Percentiles rank a stretch among this genome's conserved stretches.
Evolutionary conservation across 2,113 vertebrate genomes (phyloP).

Genomic region (Calypte anna): DNA sequence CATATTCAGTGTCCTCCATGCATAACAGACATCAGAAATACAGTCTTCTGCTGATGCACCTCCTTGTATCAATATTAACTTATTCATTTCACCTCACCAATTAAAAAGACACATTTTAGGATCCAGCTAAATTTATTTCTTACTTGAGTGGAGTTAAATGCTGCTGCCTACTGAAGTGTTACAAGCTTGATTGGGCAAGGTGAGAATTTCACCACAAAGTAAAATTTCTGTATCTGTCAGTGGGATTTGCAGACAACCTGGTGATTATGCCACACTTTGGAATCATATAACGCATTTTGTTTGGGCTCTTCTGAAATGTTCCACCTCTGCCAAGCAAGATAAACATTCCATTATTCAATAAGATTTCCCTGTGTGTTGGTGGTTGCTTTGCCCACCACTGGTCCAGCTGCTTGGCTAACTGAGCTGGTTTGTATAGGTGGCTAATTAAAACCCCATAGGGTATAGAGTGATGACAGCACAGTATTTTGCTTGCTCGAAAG

Average conservation of each 20-base stretch:
- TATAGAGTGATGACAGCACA: neutral
- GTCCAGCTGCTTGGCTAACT: neutral
- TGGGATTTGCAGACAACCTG: neutral
- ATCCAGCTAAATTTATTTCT: neutral
- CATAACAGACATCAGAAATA: neutral
- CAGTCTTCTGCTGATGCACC: neutral
- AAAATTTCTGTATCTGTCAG: neutral
- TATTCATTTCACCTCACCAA: neutral
- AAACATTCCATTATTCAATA: neutral
- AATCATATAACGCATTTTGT: neutral
- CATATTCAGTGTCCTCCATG: slow-evolving; percentile 11
- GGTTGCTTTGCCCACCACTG: neutral
- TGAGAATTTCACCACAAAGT: neutral
- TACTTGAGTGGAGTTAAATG: neutral
- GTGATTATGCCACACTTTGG: neutral
- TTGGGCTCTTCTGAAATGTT: neutral
- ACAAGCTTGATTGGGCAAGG: neutral
- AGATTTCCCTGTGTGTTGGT: neutral
- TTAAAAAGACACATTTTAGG: neutral
- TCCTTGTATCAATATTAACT: neutral
- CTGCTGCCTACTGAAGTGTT: neutral
- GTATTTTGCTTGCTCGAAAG: neutral
- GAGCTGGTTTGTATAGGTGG: neutral
- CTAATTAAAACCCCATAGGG: neutral
- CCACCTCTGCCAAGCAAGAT: neutral